Evolutionary conservation across 1,140 invertebrate genomes (phyloP), one percentile per base, ranked within the genome.

Genomic region (Drosophila insularis): DNA sequence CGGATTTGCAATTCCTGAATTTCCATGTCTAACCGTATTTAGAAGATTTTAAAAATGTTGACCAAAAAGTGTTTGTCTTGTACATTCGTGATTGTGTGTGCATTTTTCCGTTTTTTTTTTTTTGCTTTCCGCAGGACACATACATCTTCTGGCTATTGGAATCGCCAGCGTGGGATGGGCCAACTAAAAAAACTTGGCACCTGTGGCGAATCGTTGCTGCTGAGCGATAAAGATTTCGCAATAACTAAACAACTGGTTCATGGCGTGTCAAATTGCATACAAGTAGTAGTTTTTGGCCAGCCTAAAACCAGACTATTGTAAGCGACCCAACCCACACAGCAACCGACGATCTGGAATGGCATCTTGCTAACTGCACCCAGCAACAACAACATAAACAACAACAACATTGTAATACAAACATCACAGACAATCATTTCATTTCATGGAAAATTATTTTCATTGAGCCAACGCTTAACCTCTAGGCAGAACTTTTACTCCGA

Each of bases 211-310:
- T 81, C 60, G 72, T 61, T 65, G 65, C 32, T 68, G 68, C 66
- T n/a, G 2, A 50, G 43, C 10, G 8, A 50, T 19, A 50, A 3
- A 77, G 72, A 66, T 86, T 82, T 86, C 81, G 81, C 81, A 85
- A 86, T 78, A 72, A 70, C 72, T 55, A 58, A 54, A 68, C 80
- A 81, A 85, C 81, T 73, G 58, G 81, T 85, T 85, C 71, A 68
- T 69, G 84, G 78, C 78, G 79, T 87, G 66, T 81, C 82, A 69
- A 86, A 79, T 81, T 87, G 71, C 67, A 72, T 61, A 32, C 39
- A 61, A 35, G 14, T 43, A 27, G 14, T 55, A 68, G 31, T 39
- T 61, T 72, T 56, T 75, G 71, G n/a, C 72, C 73, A 70, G 73
- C 60, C 59, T 55, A 7, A 27, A 68, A 56, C 64, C 40, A 64